Percentiles rank a stretch among this genome's conserved stretches.
Evolutionary conservation across 2,113 vertebrate species (phyloP).

Genomic region (Macrotis lagotis): DNA sequence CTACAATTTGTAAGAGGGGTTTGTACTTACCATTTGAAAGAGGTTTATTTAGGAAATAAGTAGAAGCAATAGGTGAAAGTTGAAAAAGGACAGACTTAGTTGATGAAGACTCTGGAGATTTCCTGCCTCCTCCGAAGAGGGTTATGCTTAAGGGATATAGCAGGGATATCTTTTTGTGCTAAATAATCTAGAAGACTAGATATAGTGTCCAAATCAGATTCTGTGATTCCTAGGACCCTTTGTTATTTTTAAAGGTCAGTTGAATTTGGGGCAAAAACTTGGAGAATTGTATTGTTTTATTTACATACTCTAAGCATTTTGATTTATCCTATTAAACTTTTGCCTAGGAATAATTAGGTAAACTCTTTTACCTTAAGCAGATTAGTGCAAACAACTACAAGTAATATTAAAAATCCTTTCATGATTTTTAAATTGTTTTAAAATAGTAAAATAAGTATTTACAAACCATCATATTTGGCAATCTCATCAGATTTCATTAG

Average conservation of each 20-base stretch:
- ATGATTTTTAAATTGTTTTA: slow-evolving; percentile 52
- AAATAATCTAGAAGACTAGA: not conserved
- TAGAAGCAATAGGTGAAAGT: not conserved
- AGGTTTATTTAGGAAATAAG: not conserved
- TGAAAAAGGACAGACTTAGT: not conserved
- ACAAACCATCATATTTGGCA: slow-evolving; percentile 1
- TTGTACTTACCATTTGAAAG: no score
- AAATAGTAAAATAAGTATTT: slow-evolving; percentile 52
- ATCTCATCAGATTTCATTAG: slow-evolving; percentile 33
- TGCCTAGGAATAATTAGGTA: slow-evolving; percentile 5
- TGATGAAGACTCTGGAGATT: not conserved
- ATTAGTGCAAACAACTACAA: slow-evolving; percentile 30
- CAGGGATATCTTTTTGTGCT: not conserved
- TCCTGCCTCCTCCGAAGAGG: not conserved
- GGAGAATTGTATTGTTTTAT: not conserved
- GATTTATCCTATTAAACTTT: not conserved
- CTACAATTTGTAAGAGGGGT: not conserved
- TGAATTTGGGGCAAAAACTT: not conserved
- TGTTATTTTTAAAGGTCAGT: not conserved
- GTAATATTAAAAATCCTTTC: slow-evolving; percentile 33
- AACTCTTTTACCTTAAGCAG: slow-evolving; percentile 29
- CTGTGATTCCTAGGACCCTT: not conserved
- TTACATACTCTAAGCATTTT: not conserved
- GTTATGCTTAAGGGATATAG: not conserved
- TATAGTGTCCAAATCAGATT: not conserved